A percentile compares a stretch with the other conserved stretches of the same genome.
phyloP scores from a whole-genome alignment of 92 coral and sea anemone genomes.

The Nematostella vectensis region DNA sequence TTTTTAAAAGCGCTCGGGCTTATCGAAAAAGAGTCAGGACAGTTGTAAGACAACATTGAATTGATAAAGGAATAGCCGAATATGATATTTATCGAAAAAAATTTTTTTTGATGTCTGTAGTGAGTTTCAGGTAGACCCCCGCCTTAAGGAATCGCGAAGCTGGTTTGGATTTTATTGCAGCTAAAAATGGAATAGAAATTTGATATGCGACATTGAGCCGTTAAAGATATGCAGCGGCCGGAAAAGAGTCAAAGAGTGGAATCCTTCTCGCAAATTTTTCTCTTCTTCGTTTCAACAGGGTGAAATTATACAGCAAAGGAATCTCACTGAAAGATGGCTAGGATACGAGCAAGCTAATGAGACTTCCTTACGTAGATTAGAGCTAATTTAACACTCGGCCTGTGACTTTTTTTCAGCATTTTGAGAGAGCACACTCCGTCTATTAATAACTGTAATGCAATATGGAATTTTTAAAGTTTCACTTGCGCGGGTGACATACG shows the following conservation, averaged over 20 bases:
- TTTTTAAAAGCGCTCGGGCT: too few species aligned
- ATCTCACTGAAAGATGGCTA: not conserved
- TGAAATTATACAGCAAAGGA: not conserved
- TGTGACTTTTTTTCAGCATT: not conserved
- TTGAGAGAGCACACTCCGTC: not conserved
- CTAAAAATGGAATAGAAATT: not conserved
- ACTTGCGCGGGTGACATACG: not conserved
- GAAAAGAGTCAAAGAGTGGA: not conserved
- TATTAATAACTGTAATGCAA: constrained; percentile 6
- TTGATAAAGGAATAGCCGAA: too few species aligned
- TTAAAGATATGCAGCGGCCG: not conserved
- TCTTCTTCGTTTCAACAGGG: not conserved
- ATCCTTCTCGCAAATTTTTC: not conserved
- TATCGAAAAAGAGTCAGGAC: too few species aligned
- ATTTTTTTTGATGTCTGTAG: too few species aligned
- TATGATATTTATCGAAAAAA: too few species aligned
- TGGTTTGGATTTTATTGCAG: too few species aligned
- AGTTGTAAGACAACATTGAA: too few species aligned
- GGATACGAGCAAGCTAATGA: not conserved
- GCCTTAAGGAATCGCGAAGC: too few species aligned
- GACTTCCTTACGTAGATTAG: not conserved
- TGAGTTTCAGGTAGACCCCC: too few species aligned
- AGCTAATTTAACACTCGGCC: not conserved
- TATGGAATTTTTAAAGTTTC: not conserved
- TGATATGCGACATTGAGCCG: not conserved